Percentiles rank a stretch among this genome's conserved stretches.
phyloP scores from a whole-genome alignment of 2,888 invertebrate genomes.

The Lasioglossum pauxillum region DNA sequence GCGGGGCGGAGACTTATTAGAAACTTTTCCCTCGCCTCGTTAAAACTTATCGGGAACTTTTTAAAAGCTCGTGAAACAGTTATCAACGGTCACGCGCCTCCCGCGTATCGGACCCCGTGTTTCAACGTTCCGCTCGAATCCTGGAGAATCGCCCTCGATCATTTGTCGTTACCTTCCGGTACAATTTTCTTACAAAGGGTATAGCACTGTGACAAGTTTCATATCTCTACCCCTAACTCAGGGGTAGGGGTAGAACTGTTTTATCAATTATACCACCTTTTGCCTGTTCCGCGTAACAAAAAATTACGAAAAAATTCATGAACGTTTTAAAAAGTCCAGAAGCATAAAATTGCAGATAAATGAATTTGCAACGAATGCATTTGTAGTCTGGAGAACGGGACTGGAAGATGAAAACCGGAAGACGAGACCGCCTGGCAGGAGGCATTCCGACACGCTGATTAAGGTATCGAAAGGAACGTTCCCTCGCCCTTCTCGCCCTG shows the following conservation, averaged over 20 bases:
- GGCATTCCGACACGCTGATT: slow-evolving; percentile 5
- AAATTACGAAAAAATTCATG: no score
- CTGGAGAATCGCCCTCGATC: neutral
- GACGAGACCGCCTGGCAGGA: neutral
- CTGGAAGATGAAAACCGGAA: neutral
- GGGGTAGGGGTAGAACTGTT: no score
- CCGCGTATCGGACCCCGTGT: slow-evolving; percentile 7
- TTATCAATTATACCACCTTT: no score
- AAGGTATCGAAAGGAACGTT: slow-evolving; percentile 9
- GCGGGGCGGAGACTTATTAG: slow-evolving; percentile 45
- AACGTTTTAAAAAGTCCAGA: no score
- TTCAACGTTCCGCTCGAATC: neutral
- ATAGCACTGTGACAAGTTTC: no score
- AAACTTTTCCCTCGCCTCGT: slow-evolving; percentile 42
- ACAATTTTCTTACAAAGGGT: no score
- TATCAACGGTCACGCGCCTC: slow-evolving; percentile 28
- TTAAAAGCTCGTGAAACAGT: slow-evolving; percentile 57
- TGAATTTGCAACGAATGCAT: neutral
- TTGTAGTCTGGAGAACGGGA: neutral
- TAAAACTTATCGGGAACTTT: slow-evolving; percentile 59
- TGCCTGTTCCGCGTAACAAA: no score
- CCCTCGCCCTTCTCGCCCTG: slow-evolving; percentile 10
- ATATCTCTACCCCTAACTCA: no score
- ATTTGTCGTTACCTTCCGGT: no score
- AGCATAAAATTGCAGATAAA: no score